Conservation (phyloP, 2,113 vertebrate species). For the Arenaria interpres region DNA sequence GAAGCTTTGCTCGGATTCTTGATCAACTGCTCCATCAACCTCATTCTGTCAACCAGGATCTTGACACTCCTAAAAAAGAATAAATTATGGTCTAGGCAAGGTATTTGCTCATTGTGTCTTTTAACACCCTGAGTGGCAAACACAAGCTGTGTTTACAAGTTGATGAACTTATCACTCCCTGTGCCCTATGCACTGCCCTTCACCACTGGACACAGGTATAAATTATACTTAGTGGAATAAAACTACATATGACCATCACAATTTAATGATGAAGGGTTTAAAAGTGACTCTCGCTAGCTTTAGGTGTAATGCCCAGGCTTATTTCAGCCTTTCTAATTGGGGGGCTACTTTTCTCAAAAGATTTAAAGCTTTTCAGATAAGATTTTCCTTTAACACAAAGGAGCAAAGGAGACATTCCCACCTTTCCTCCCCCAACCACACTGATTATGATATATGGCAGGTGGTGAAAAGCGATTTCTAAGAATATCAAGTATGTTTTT, state of each 20-base stretch:
- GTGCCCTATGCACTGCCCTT: background rate
- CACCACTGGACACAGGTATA: background rate
- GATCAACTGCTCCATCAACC: background rate
- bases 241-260: background rate
- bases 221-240: background rate
- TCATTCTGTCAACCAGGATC: background rate
- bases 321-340: background rate
- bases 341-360: background rate
- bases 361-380: constrained; percentile 20
- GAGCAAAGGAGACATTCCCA: background rate
- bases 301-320: background rate
- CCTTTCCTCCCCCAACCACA: background rate
- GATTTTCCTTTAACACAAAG: background rate
- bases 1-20: background rate
- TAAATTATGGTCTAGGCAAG: background rate
- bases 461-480: background rate
- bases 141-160: background rate
- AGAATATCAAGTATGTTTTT: background rate
- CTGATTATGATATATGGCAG: background rate
- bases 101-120: background rate
- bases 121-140: background rate
- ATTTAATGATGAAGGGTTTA: background rate
- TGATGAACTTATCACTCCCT: background rate
- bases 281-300: background rate
- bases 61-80: background rate